These are phyloP conservation scores for Pecten maximus DNA, from an alignment of 2,888 invertebrate genomes.

Conservation along the genomic window DNA sequence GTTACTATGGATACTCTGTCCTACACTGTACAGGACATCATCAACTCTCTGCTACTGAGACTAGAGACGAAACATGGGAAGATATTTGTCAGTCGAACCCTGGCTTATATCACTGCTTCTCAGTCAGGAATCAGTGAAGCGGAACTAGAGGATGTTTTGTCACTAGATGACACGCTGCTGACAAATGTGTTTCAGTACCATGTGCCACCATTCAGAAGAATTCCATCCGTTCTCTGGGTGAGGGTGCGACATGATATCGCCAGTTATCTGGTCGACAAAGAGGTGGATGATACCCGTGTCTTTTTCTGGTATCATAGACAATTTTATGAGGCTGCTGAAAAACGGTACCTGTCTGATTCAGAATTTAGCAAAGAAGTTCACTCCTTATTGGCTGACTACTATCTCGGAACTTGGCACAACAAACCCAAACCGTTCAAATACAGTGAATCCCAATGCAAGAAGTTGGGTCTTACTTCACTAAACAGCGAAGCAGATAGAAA, in stretches of 20 bases:
- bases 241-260: slow-evolving; percentile 71
- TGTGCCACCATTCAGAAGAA: slow-evolving; percentile 77
- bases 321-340: slow-evolving; percentile 74
- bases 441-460: slow-evolving; percentile 62
- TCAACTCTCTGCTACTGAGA: slow-evolving; percentile 72
- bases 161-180: slow-evolving; percentile 76
- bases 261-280: slow-evolving; percentile 75
- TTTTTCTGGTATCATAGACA: slow-evolving; percentile 79
- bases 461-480: slow-evolving; percentile 59
- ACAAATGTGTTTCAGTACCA: slow-evolving; percentile 74
- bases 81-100: slow-evolving; percentile 69
- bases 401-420: slow-evolving; percentile 77
- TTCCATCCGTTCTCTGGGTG: slow-evolving; percentile 77
- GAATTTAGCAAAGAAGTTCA: slow-evolving; percentile 69
- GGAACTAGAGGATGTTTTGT: slow-evolving; percentile 78
- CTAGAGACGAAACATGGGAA: slow-evolving; percentile 75
- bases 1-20: slow-evolving; percentile 58
- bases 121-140: slow-evolving; percentile 73
- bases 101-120: slow-evolving; percentile 76
- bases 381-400: slow-evolving; percentile 77
- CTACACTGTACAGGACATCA: slow-evolving; percentile 72
- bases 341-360: slow-evolving; percentile 65
- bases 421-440: slow-evolving; percentile 76
- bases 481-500: slow-evolving; percentile 74
- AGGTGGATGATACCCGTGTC: slow-evolving; percentile 75